Percentiles rank a stretch among this genome's conserved stretches.
Evolutionary conservation across 1,140 invertebrate species (phyloP).

Genomic region (Heterodera carotae): DNA sequence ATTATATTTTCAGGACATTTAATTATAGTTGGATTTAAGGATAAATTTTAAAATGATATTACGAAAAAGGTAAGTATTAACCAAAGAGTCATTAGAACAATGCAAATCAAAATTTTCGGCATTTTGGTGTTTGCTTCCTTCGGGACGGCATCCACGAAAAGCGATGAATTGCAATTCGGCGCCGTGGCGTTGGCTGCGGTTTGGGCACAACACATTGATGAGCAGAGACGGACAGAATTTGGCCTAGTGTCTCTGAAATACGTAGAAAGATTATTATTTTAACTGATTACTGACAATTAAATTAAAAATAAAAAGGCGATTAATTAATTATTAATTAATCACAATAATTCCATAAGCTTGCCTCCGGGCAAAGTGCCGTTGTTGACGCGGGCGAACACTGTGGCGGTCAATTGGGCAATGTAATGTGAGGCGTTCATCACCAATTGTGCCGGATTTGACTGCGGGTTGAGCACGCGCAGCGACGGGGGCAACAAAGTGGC

Average conservation of each 20-base stretch:
- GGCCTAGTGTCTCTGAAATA: neutral
- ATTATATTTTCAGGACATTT: too few relatives aligned
- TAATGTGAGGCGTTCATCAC: slow-evolving; percentile 6
- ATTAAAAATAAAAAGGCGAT: neutral
- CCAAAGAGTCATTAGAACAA: too few relatives aligned
- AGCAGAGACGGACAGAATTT: neutral
- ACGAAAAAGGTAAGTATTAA: too few relatives aligned
- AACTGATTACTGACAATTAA: neutral
- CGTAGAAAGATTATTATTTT: neutral
- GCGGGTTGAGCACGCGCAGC: slow-evolving; percentile 2
- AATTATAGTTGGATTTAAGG: too few relatives aligned
- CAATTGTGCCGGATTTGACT: neutral
- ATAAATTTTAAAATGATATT: too few relatives aligned
- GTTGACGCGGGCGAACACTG: neutral
- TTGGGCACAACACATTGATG: neutral
- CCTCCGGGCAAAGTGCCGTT: slow-evolving; percentile 12
- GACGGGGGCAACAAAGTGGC: slow-evolving; percentile 5
- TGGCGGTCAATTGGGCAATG: slow-evolving; percentile 9
- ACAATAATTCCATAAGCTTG: neutral
- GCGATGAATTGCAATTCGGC: neutral
- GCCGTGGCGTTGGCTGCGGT: neutral
- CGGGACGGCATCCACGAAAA: neutral
- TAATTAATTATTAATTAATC: neutral
- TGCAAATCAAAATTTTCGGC: neutral
- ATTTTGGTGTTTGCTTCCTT: neutral